Base-by-base conservation (phyloP, 2,113 vertebrate species). In the Megaleporinus macrocephalus region DNA sequence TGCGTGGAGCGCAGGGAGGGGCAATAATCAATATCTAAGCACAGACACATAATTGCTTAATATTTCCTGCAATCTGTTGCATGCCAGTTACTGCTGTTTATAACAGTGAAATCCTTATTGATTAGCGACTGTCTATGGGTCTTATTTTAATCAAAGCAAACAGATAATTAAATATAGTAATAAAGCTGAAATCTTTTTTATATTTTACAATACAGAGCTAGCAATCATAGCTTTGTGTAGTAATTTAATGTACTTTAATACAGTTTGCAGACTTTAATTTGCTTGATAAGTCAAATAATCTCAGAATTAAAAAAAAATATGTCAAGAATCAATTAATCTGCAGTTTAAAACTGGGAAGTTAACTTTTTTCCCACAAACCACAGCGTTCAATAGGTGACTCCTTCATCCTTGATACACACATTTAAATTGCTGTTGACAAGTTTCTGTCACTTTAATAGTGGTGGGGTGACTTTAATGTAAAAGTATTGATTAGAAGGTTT, bases 101-200 rank as follows among this genome's bases (percentile, higher is more conserved):
- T 61, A 61, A 61, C 57, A 61, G 57, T 61, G 57, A 73, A 81
- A 81, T 81, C 80, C 62, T 27, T 81, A 81, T 81, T 41, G 80
- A 81, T 81, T 55, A 30, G 72, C 68, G 27, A 26, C 57, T 61
- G 72, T 66, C 72, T 26, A 66, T 55, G 30, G 57, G 71, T 49
- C 22, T 55, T 74, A 81, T 53, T 75, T 81, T 66, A 80, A 80
- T 20, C 14, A 51, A 27, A 73, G 36, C 78, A 80, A 68, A 79
- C 78, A 72, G 68, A 27, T 61, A 62, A 55, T 79, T 59, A 79
- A 18, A 71, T 24, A 70, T 26, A 24, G 41, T 22, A 27, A 29
- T 13, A 26, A 79, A 29, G 53, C 78, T 61, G n/a, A 9, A 22
- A 20, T n/a, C 53, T 7, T 57, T 22, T n/a, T n/a, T n/a, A n/a